Conservation (phyloP, 2,113 vertebrate species). For the Hemicordylus capensis region DNA sequence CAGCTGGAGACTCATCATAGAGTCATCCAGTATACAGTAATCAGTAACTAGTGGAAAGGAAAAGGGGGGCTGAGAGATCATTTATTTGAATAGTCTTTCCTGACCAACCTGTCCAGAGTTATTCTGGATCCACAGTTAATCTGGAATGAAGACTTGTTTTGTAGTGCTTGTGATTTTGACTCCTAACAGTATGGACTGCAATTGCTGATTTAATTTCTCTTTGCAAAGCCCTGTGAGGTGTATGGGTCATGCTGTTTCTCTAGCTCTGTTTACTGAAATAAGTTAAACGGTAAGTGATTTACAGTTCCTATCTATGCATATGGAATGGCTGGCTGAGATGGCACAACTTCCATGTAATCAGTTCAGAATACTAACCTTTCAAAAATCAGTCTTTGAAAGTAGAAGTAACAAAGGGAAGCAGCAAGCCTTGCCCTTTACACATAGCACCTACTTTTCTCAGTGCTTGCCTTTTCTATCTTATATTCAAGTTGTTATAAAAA, state of each 20-base stretch:
- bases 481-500: background rate
- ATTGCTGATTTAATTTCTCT: slow-evolving; percentile 36
- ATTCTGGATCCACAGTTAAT: background rate
- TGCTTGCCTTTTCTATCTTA: slow-evolving; percentile 3
- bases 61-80: background rate
- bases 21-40: slow-evolving; percentile 87
- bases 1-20: slow-evolving; percentile 70
- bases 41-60: background rate
- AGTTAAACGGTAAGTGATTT: background rate
- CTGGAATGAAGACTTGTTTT: slow-evolving; percentile 2
- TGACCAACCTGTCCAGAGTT: background rate
- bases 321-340: background rate
- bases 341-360: slow-evolving; percentile 28
- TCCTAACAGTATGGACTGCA: background rate
- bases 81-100: background rate
- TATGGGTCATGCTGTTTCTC: background rate
- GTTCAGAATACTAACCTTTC: background rate
- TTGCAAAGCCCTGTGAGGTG: background rate
- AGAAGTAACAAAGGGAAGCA: slow-evolving; percentile 42
- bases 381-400: slow-evolving; percentile 28
- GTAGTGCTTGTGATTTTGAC: background rate
- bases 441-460: slow-evolving; percentile 37
- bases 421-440: slow-evolving; percentile 48
- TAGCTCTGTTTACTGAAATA: background rate
- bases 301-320: background rate